Evolutionary conservation across 64 coral and sea anemone genomes (phyloP).

Genomic region (Hydrozoanthus tunicans): DNA sequence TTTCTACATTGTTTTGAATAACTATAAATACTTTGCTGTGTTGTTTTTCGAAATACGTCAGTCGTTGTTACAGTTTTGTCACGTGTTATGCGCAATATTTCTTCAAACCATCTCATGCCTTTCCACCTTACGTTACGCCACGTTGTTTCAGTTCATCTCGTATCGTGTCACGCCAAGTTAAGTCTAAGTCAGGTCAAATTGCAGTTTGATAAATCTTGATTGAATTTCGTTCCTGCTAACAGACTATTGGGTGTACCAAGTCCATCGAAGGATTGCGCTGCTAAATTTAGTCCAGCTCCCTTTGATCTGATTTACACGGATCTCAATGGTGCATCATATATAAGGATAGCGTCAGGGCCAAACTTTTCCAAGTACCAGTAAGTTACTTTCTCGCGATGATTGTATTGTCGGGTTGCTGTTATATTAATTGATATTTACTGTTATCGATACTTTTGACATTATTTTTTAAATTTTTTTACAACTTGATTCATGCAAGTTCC

Average conservation of each 20-base stretch:
- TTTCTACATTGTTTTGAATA: too few species aligned
- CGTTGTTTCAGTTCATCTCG: background rate
- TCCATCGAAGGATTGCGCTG: background rate
- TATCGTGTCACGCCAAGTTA: background rate
- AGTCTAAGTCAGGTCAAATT: background rate
- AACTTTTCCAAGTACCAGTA: constrained; percentile 20
- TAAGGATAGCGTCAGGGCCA: background rate
- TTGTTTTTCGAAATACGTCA: background rate
- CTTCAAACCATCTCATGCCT: too few species aligned
- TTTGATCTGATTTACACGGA: constrained; percentile 30
- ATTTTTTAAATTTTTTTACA: too few species aligned
- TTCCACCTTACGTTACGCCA: background rate
- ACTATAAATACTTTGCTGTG: too few species aligned
- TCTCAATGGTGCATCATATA: background rate
- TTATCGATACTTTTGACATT: too few species aligned
- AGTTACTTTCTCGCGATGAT: background rate
- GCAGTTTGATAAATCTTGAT: background rate
- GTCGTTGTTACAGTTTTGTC: too few species aligned
- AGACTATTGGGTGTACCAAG: background rate
- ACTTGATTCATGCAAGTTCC: too few species aligned
- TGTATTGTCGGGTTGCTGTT: too few species aligned
- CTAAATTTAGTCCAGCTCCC: background rate
- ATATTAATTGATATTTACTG: too few species aligned
- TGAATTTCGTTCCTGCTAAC: background rate
- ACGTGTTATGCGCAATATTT: too few species aligned